Percentiles rank a stretch among this genome's conserved stretches.
These are phyloP conservation scores for Bedellia somnulentella DNA, from an alignment of 2,888 invertebrate species.

Conservation along the genomic window DNA sequence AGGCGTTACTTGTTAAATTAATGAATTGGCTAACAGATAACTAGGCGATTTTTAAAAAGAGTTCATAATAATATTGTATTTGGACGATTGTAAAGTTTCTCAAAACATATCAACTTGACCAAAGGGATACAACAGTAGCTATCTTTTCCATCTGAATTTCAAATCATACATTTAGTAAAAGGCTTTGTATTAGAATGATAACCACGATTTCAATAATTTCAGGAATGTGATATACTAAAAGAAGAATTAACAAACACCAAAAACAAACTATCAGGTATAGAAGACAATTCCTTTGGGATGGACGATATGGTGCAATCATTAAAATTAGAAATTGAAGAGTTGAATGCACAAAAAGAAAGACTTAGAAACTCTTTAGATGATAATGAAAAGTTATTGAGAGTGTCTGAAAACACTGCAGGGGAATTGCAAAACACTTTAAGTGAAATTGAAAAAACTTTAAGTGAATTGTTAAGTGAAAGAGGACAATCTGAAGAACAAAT, in stretches of 20 bases:
- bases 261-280: conserved; percentile 63
- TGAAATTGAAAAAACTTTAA: conserved; percentile 73
- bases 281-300: conserved; percentile 71
- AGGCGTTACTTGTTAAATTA: no score
- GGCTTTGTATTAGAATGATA: no score
- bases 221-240: conserved; percentile 69
- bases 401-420: conserved; percentile 80
- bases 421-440: conserved; percentile 77
- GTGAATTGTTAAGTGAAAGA: conserved; percentile 50
- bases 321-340: conserved; percentile 64
- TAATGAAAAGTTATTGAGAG: conserved; percentile 56
- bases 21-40: no score
- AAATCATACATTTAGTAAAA: no score
- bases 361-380: conserved; percentile 66
- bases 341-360: conserved; percentile 64
- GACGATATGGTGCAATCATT: conserved; percentile 72
- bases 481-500: conserved; percentile 50
- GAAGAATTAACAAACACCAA: conserved; percentile 64
- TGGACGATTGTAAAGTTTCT: no score
- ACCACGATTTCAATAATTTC: conserved; percentile 13
- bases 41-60: no score
- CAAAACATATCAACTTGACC: no score
- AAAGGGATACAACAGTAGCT: no score
- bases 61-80: no score
- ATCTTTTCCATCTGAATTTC: no score